phyloP scores from a whole-genome alignment of 2,888 invertebrate species.

The Dastarcus helophoroides region DNA sequence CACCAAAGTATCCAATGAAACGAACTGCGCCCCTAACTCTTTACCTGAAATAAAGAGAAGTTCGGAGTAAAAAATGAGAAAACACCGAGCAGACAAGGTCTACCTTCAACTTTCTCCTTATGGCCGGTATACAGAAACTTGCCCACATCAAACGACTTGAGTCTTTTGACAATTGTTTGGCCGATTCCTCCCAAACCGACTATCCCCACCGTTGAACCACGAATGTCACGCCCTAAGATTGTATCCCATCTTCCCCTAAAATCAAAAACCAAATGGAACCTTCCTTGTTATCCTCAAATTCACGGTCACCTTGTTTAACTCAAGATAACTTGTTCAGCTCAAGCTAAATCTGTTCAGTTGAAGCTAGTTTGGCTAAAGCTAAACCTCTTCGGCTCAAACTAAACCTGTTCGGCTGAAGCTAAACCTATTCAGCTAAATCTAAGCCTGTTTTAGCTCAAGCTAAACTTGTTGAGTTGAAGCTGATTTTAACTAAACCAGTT shows the following conservation, averaged over 20 bases:
- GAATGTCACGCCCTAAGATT: constrained; percentile 64
- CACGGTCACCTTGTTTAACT: too few relatives aligned
- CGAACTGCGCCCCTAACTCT: constrained; percentile 49
- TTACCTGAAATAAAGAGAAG: constrained; percentile 29
- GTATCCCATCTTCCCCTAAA: constrained; percentile 50
- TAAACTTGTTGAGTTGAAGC: too few relatives aligned
- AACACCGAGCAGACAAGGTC: neutral
- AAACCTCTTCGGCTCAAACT: too few relatives aligned
- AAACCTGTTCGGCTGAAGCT: too few relatives aligned
- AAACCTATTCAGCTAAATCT: too few relatives aligned
- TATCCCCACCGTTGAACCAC: constrained; percentile 69
- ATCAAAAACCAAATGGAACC: constrained; percentile 4
- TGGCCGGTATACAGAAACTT: constrained; percentile 65
- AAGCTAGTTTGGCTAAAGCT: too few relatives aligned
- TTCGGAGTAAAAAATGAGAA: neutral
- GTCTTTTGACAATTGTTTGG: constrained; percentile 57
- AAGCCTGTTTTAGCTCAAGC: too few relatives aligned
- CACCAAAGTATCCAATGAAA: constrained; percentile 55
- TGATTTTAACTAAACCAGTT: too few relatives aligned
- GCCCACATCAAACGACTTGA: constrained; percentile 61
- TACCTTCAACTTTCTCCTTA: constrained; percentile 50
- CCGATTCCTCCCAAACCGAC: constrained; percentile 76
- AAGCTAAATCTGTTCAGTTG: too few relatives aligned
- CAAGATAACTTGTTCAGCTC: too few relatives aligned
- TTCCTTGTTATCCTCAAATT: too few relatives aligned